Conservation (phyloP, 1,140 invertebrate species). For the Ceratina calcarata region DNA sequence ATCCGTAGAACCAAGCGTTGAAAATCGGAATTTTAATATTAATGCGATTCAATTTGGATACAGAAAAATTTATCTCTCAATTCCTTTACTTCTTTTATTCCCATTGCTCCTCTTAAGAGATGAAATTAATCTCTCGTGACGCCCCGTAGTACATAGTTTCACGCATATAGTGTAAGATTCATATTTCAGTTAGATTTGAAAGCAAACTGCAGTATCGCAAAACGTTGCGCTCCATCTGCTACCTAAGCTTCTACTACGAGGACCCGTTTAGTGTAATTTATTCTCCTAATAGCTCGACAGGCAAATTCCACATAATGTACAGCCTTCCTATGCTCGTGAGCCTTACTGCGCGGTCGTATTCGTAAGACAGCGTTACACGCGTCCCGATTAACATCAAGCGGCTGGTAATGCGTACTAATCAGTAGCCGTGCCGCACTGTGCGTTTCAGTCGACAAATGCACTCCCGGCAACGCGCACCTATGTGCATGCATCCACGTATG, state of each 20-base stretch:
- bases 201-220: background rate
- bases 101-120: too few species aligned
- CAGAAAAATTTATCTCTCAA: too few species aligned
- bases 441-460: conserved; percentile 19
- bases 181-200: background rate
- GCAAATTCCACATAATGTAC: background rate
- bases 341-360: background rate
- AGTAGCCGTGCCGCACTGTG: background rate
- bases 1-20: too few species aligned
- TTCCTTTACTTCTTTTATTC: too few species aligned
- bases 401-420: conserved; percentile 20
- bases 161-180: background rate
- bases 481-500: background rate
- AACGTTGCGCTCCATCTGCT: background rate
- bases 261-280: background rate
- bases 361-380: conserved; percentile 3
- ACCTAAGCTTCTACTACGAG: too few species aligned
- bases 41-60: too few species aligned
- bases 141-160: too few species aligned
- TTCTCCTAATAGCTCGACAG: background rate
- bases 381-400: background rate
- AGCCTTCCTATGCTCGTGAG: too few species aligned
- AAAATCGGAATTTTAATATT: too few species aligned
- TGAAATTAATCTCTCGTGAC: too few species aligned
- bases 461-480: background rate